These are phyloP conservation scores for Gastrophysa polygoni DNA, from an alignment of 2,888 invertebrate genomes.

Conservation along the genomic window DNA sequence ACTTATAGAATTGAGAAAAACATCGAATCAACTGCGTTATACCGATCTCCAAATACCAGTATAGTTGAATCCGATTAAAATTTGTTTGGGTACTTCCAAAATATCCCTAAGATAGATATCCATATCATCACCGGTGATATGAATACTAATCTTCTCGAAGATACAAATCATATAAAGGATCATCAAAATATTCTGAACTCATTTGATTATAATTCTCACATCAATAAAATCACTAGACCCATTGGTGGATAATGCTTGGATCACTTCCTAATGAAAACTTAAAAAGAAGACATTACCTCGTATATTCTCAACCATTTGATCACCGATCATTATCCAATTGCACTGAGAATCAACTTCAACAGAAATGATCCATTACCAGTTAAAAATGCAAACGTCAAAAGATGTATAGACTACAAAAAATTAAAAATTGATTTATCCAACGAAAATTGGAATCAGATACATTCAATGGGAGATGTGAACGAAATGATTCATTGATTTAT, in stretches of 20 bases:
- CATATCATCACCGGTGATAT: slow-evolving; percentile 1
- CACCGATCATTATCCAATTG: slow-evolving; percentile 4
- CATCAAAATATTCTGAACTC: background rate
- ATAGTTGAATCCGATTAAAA: no score
- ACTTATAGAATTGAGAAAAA: no score
- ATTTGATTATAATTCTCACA: background rate
- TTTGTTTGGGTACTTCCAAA: background rate
- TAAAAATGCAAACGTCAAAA: background rate
- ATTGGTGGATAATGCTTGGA: background rate
- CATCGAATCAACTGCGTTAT: no score
- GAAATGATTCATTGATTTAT: background rate
- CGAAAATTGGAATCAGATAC: background rate
- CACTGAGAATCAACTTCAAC: background rate
- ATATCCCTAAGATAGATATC: background rate
- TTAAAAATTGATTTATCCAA: background rate
- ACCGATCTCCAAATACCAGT: no score
- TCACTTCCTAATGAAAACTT: background rate
- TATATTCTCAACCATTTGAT: background rate
- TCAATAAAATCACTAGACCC: background rate
- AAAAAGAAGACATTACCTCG: no score
- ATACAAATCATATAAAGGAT: background rate
- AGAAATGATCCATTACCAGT: background rate
- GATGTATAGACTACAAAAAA: background rate
- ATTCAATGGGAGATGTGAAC: background rate
- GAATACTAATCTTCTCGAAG: background rate